Evolutionary conservation across 1,140 invertebrate species (phyloP), one percentile per base, ranked within the genome.

Genomic region (Bombus vancouverensis): DNA sequence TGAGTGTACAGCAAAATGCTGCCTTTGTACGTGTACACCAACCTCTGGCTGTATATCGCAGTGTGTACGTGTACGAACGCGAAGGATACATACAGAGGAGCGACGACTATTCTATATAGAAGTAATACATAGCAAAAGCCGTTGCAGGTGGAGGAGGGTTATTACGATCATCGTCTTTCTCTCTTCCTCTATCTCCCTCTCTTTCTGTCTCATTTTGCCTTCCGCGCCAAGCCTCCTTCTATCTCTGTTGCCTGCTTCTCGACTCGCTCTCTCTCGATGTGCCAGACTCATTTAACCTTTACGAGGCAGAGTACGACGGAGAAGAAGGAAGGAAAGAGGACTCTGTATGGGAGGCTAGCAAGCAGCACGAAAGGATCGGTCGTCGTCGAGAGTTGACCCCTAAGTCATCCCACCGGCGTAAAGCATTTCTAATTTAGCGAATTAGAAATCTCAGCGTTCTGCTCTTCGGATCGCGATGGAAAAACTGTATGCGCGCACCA

Each of bases 201-300:
- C 42, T 42, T 25, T 22, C 18, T 39, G 2, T 34, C 22, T 39
- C 37, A 9, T 34, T 37, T 28, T 12, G 15, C 8, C 18, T 6
- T 42, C 39, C 4, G 6, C 18, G 9, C 12, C 15, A 18, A 25
- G n/a, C n/a, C 10, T 8, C 4, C 15, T 66, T n/a, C 34, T 28
- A 9, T 81, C 25, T 22, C 42, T 1, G 10, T 32, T 34, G 34
- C 44, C 0, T 44, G 32, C 68, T 74, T 53, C 47, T 37, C 39
- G n/a, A 72, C 76, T 80, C 57, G 70, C 68, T 87, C 66, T 32
- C 62, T 71, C 62, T 71, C 74, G 57, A 75, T 79, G 81, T 86
- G 86, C 85, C 89, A 90, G 86, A 90, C 87, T 84, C 86, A 70
- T 91, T 92, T 91, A 91, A 92, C 89, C 89, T 92, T 92, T 91